These are phyloP conservation scores for Perodicticus potto DNA, from an alignment of 2,797 vertebrate species.

Conservation along the genomic window DNA sequence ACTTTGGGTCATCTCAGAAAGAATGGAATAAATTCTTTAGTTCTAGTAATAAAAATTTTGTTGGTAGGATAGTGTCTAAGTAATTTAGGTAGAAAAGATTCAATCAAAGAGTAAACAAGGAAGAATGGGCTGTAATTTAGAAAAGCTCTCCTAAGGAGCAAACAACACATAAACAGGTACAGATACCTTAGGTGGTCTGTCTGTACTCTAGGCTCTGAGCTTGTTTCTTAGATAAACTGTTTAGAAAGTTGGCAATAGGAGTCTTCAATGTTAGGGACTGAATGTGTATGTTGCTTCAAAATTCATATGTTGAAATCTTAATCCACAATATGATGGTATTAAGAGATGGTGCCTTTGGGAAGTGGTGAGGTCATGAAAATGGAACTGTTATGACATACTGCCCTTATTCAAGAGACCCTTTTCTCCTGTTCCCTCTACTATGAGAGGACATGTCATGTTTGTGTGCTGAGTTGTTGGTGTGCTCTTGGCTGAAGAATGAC, in stretches of 20 bases:
- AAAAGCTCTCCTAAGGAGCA: neutral
- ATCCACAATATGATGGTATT: neutral
- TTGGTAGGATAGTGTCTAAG: neutral
- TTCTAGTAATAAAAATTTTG: neutral
- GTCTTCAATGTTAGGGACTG: neutral
- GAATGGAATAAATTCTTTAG: neutral
- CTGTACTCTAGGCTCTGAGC: neutral
- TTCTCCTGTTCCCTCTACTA: no score
- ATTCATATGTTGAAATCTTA: neutral
- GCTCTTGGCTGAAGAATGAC: no score
- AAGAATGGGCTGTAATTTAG: neutral
- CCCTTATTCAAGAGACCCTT: neutral
- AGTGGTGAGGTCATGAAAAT: neutral
- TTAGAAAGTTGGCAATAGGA: neutral
- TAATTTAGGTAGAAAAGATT: neutral
- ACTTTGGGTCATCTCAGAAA: neutral
- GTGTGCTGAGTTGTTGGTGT: no score
- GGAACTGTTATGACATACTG: neutral
- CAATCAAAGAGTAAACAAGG: neutral
- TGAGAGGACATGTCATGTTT: neutral
- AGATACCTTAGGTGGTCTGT: neutral
- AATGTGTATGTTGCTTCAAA: neutral
- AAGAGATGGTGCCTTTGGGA: neutral
- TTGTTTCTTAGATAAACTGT: neutral
- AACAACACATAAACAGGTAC: neutral